Evolutionary conservation across 2,797 vertebrate species (phyloP).

Genomic region (Anisognathus igniventris): DNA sequence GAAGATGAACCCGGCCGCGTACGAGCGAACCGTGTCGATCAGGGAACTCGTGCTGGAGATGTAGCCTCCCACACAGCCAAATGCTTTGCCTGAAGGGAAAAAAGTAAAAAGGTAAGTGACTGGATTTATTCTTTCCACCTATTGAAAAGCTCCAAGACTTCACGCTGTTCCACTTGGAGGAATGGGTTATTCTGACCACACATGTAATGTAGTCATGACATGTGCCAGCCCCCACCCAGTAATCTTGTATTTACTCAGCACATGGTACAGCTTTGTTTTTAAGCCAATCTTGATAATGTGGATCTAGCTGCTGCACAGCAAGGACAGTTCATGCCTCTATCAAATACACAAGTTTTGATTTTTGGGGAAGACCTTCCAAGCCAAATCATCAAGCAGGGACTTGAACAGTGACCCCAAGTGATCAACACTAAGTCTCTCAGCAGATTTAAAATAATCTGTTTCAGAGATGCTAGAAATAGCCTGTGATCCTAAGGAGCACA

Average conservation of each 20-base stretch:
- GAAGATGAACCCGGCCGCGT: conserved; percentile 83
- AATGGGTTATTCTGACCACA: background rate
- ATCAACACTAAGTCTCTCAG: conserved; percentile 35
- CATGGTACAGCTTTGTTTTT: background rate
- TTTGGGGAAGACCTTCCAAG: background rate
- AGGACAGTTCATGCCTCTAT: background rate
- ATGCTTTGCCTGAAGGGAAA: conserved; percentile 75
- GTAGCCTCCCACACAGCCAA: conserved; percentile 83
- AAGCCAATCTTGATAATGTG: background rate
- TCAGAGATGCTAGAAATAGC: conserved; percentile 44
- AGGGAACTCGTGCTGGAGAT: conserved; percentile 79
- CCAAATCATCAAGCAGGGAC: background rate
- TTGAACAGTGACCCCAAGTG: background rate
- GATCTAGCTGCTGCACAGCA: background rate
- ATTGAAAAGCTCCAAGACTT: background rate
- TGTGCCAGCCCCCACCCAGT: background rate
- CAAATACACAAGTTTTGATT: background rate
- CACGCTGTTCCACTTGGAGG: background rate
- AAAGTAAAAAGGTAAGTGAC: background rate
- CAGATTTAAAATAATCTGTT: conserved; percentile 60
- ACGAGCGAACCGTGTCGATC: conserved; percentile 80
- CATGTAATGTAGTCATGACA: too few relatives aligned
- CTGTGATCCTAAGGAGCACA: background rate
- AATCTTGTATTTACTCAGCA: background rate
- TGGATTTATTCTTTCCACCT: background rate